Evolutionary conservation across 2,113 vertebrate genomes (phyloP).

Genomic region (Pongo abelii): DNA sequence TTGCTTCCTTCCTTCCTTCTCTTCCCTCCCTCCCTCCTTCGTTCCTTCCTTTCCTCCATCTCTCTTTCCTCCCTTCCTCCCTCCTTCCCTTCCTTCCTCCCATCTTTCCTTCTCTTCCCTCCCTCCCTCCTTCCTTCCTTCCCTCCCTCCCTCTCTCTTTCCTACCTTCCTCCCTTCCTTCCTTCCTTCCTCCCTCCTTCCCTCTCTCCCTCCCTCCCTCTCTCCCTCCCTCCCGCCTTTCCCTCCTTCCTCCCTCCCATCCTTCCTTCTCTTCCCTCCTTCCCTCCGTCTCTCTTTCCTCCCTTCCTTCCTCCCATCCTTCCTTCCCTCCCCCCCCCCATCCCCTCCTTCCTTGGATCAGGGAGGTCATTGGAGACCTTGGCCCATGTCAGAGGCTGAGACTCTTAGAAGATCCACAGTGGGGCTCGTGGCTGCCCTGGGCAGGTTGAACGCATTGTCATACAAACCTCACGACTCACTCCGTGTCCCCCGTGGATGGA

Average conservation of each 20-base stretch:
- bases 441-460: fast-evolving
- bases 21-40: no score
- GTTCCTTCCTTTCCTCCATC: no score
- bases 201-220: fast-evolving
- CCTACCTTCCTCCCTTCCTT: fast-evolving
- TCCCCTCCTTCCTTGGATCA: fast-evolving
- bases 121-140: fast-evolving
- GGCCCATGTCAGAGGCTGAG: fast-evolving
- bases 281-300: fast-evolving
- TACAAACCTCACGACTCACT: background rate
- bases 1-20: no score
- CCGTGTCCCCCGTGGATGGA: fast-evolving
- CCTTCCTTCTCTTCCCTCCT: background rate
- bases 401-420: background rate
- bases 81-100: no score
- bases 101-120: no score
- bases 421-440: background rate
- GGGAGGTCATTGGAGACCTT: background rate
- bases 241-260: no score
- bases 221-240: no score
- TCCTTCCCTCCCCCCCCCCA: fast-evolving
- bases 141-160: no score
- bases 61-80: fast-evolving
- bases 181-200: fast-evolving
- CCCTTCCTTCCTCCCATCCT: fast-evolving